These are phyloP conservation scores for Scelioninae gen. 1 DNA, from an alignment of 2,888 invertebrate genomes.

Conservation along the genomic window DNA sequence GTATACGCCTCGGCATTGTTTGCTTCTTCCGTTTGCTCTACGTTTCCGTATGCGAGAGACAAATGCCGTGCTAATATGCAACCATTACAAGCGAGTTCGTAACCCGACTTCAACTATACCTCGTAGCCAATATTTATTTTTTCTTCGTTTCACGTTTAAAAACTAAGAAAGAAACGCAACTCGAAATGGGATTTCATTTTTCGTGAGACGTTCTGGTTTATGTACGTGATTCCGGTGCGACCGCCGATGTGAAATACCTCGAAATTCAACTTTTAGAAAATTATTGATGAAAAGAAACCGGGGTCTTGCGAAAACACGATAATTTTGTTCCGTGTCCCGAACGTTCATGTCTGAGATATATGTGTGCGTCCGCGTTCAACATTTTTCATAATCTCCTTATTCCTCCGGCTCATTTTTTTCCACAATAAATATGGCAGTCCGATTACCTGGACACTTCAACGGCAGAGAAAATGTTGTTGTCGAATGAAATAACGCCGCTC, in stretches of 20 bases:
- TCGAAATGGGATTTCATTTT: slow-evolving; percentile 33
- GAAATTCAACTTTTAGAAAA: slow-evolving; percentile 56
- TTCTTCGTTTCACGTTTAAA: slow-evolving; percentile 12
- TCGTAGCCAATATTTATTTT: slow-evolving; percentile 21
- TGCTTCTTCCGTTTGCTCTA: slow-evolving; percentile 44
- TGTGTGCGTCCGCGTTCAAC: slow-evolving; percentile 31
- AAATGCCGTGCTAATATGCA: slow-evolving; percentile 60
- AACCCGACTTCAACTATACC: slow-evolving; percentile 25
- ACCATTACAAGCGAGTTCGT: slow-evolving; percentile 51
- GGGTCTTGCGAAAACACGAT: slow-evolving; percentile 48
- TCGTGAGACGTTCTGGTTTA: slow-evolving; percentile 38
- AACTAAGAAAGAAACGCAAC: slow-evolving; percentile 21
- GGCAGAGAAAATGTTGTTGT: slow-evolving; percentile 40
- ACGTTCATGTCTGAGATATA: slow-evolving; percentile 36
- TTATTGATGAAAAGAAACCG: slow-evolving; percentile 46
- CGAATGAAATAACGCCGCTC: slow-evolving; percentile 29
- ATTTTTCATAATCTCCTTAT: slow-evolving; percentile 44
- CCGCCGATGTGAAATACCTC: slow-evolving; percentile 50
- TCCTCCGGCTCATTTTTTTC: slow-evolving; percentile 42
- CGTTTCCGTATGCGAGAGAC: slow-evolving; percentile 47
- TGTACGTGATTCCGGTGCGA: slow-evolving; percentile 52
- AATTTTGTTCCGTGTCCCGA: slow-evolving; percentile 43
- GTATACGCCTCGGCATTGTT: slow-evolving; percentile 54
- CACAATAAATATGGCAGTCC: slow-evolving; percentile 50
- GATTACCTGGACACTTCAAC: slow-evolving; percentile 56